Evolutionary conservation across 2,797 vertebrate species (phyloP).

Genomic region (Tauraco hartlaubi): DNA sequence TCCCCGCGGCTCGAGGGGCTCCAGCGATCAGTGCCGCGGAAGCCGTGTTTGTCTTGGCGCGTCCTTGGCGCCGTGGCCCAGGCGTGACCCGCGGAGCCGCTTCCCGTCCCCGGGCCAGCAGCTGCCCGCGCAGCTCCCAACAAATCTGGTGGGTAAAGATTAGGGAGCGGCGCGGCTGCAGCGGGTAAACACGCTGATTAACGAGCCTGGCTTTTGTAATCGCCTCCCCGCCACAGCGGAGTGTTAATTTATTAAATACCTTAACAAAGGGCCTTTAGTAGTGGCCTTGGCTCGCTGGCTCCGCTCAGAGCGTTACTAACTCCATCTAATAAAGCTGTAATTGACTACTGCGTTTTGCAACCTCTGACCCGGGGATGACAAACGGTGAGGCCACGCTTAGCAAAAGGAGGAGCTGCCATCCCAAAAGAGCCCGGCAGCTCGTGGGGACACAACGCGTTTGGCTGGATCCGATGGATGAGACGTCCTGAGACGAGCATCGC

Average conservation of each 20-base stretch:
- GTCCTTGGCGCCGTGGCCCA: conserved; percentile 31
- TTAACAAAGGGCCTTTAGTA: conserved; percentile 74
- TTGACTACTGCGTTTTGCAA: conserved; percentile 64
- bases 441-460: accelerated
- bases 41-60: conserved; percentile 47
- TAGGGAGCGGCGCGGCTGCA: conserved; percentile 22
- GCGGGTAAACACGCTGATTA: conserved; percentile 53
- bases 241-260: conserved; percentile 74
- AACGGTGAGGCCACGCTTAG: conserved; percentile 34
- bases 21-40: not conserved
- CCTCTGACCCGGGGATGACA: conserved; percentile 65
- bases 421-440: conserved; percentile 24
- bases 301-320: conserved; percentile 47
- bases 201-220: conserved; percentile 64
- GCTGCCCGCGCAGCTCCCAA: not conserved
- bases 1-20: not conserved
- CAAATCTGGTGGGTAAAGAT: conserved; percentile 35
- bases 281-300: conserved; percentile 47
- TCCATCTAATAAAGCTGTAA: conserved; percentile 71
- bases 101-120: conserved; percentile 33
- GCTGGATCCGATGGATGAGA: not conserved
- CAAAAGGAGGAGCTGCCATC: conserved; percentile 45
- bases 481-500: not conserved
- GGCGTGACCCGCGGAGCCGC: conserved; percentile 18
- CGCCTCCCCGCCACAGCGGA: conserved; percentile 12